These are phyloP conservation scores for Silurus glanis DNA, from an alignment of 2,113 vertebrate genomes.

Conservation along the genomic window DNA sequence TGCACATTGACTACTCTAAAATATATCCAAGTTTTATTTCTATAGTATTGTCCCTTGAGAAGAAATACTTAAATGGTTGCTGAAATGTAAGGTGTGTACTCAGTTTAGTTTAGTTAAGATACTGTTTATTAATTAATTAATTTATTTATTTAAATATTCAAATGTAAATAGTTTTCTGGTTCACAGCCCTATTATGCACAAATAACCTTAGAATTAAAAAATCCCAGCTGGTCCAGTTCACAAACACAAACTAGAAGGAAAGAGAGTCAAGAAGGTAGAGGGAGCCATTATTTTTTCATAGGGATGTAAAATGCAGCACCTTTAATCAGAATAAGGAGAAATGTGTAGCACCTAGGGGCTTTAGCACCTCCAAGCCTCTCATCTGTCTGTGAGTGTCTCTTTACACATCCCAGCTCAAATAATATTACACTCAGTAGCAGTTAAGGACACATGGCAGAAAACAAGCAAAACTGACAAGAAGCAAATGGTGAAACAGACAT, in stretches of 20 bases:
- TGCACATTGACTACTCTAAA: too few relatives aligned
- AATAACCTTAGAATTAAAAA: constrained; percentile 13
- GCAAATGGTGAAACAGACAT: background rate
- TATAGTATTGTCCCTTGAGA: too few relatives aligned
- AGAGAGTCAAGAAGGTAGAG: constrained; percentile 19
- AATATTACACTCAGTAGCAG: background rate
- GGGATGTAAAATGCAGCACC: constrained; percentile 46
- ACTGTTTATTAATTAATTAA: too few relatives aligned
- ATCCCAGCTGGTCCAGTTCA: constrained; percentile 26
- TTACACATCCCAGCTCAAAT: constrained; percentile 16
- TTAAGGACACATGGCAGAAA: background rate
- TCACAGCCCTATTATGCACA: background rate
- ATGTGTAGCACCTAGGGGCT: background rate
- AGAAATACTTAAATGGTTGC: too few relatives aligned
- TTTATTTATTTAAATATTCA: background rate
- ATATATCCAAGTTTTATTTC: too few relatives aligned
- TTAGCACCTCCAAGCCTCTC: constrained; percentile 6
- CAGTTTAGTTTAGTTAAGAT: too few relatives aligned
- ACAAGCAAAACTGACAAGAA: background rate
- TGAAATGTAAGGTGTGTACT: too few relatives aligned
- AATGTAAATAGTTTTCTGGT: background rate
- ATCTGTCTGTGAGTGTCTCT: constrained; percentile 3
- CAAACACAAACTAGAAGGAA: constrained; percentile 13
- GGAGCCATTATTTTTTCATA: constrained; percentile 43
- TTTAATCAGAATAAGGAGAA: constrained; percentile 34